Percentiles rank a stretch among this genome's conserved stretches.
Evolutionary conservation across 64 coral and sea anemone species (phyloP).

Genomic region (Stichodactyla mertensii): DNA sequence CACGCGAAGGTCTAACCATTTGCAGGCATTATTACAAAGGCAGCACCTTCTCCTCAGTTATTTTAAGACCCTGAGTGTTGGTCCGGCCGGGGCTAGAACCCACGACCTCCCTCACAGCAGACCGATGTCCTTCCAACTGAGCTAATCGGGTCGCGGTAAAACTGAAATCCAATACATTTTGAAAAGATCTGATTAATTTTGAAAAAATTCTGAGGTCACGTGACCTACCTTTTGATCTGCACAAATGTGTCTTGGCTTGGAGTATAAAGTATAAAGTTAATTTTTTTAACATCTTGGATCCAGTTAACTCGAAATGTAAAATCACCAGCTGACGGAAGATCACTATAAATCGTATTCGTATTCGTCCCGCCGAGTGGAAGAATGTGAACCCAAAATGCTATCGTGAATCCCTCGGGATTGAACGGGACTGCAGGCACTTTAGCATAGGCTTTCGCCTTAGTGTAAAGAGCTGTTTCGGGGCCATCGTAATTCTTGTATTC

Average conservation of each 20-base stretch:
- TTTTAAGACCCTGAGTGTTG: no score
- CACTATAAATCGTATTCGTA: background rate
- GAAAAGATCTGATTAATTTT: no score
- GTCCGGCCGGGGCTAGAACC: no score
- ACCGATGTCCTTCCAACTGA: no score
- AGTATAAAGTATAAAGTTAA: background rate
- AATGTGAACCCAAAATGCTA: background rate
- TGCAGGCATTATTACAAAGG: no score
- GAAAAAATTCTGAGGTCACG: background rate
- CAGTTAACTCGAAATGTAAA: background rate
- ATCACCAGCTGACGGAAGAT: background rate
- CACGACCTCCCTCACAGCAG: no score
- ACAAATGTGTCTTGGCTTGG: background rate
- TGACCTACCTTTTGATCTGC: background rate
- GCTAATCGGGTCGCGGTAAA: no score
- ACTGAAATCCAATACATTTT: no score
- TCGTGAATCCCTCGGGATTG: slow-evolving; percentile 11
- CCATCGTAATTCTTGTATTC: background rate
- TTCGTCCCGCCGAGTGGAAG: background rate
- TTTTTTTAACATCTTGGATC: background rate
- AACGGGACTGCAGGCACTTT: background rate
- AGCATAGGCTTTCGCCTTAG: background rate
- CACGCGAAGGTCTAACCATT: no score
- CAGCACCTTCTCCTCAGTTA: no score
- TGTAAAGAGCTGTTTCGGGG: background rate